These are phyloP conservation scores for Tupiocoris notatus DNA, from an alignment of 2,888 invertebrate genomes.

Conservation along the genomic window DNA sequence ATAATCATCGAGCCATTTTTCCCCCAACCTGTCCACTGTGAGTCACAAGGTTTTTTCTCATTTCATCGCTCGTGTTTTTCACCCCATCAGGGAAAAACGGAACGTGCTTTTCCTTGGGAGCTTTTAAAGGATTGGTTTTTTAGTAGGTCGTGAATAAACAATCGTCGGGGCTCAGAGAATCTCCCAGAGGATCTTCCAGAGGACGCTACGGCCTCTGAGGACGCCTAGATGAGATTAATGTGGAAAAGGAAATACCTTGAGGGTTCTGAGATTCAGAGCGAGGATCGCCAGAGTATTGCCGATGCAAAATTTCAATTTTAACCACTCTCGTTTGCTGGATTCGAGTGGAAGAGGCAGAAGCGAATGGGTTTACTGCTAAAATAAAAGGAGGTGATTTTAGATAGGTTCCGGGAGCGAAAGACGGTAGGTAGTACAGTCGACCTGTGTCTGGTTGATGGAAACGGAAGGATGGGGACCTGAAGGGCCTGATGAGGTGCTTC, in stretches of 20 bases:
- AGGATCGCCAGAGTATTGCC: neutral
- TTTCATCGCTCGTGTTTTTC: neutral
- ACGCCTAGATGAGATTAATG: conserved; percentile 22
- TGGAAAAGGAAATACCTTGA: neutral
- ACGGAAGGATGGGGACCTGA: neutral
- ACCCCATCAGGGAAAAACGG: neutral
- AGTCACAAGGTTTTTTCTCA: neutral
- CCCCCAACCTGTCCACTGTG: neutral
- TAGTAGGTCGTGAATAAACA: conserved; percentile 24
- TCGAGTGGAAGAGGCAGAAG: neutral
- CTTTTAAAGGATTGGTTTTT: conserved; percentile 19
- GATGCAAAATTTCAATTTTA: conserved; percentile 25
- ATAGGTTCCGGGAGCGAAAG: too few relatives aligned
- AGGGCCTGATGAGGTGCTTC: conserved; percentile 19
- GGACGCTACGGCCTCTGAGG: too few relatives aligned
- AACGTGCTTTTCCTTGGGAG: neutral
- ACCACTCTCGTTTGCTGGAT: neutral
- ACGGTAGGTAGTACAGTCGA: too few relatives aligned
- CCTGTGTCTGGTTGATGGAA: neutral
- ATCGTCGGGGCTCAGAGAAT: neutral
- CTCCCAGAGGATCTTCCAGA: conserved; percentile 1
- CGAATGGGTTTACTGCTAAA: neutral
- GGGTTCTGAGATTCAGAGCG: conserved; percentile 13
- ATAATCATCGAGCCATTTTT: neutral
- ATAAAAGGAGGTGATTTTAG: neutral